Percentiles rank a stretch among this genome's conserved stretches.
Conservation (phyloP, 2,888 invertebrate genomes). For the Lepidocyrtinus sp. region DNA sequence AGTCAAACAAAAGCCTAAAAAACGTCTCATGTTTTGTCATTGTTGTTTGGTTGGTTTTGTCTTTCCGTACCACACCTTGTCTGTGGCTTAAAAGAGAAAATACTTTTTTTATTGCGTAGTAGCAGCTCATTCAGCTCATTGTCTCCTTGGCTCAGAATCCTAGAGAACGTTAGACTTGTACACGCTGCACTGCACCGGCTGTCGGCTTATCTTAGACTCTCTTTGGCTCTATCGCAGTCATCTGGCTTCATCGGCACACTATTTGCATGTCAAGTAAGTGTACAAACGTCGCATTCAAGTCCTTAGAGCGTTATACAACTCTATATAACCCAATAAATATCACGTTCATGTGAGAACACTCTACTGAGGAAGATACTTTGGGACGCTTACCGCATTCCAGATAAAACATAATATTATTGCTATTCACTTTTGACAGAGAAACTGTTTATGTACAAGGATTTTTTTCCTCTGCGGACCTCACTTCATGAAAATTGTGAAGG, state of each 20-base stretch:
- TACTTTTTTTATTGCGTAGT: not conserved
- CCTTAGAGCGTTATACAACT: not conserved
- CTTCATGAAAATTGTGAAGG: not conserved
- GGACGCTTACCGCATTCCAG: slow-evolving; percentile 38
- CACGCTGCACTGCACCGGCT: slow-evolving; percentile 31
- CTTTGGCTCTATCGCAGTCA: slow-evolving; percentile 5
- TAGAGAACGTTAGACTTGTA: not conserved
- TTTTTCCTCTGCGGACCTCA: not conserved
- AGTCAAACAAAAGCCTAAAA: not conserved
- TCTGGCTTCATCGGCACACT: slow-evolving; percentile 5
- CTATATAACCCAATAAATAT: slow-evolving; percentile 26
- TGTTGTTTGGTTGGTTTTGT: slow-evolving; percentile 19
- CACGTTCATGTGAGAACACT: not conserved
- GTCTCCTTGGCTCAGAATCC: not conserved
- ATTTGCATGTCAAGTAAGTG: slow-evolving; percentile 35
- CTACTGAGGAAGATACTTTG: not conserved
- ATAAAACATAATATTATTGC: slow-evolving; percentile 36
- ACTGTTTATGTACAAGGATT: not conserved
- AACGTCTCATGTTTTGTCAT: not conserved
- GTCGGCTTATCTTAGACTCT: not conserved
- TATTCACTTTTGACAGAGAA: slow-evolving; percentile 28
- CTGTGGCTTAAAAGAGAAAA: not conserved
- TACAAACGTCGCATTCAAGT: slow-evolving; percentile 3
- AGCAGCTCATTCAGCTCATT: slow-evolving; percentile 10
- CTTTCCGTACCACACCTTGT: slow-evolving; percentile 14